These are phyloP conservation scores for Chaitophorus viminalis DNA, from an alignment of 2,888 invertebrate species.

Conservation along the genomic window DNA sequence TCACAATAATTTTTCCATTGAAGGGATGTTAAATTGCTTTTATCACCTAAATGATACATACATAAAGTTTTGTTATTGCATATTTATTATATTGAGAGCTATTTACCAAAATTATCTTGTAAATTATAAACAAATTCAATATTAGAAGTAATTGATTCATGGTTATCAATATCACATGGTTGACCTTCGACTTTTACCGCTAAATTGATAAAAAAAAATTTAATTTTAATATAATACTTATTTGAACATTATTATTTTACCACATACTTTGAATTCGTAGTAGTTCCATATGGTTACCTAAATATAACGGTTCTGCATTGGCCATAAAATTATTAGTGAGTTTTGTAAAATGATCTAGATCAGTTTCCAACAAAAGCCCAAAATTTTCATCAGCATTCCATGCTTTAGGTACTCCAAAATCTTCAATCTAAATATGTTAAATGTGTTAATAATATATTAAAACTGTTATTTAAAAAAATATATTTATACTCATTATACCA, in stretches of 20 bases:
- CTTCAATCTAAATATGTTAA: slow-evolving; percentile 74
- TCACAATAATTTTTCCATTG: slow-evolving; percentile 55
- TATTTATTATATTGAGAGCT: neutral
- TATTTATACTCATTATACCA: too few relatives aligned
- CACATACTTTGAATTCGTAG: slow-evolving; percentile 82
- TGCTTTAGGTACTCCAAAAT: slow-evolving; percentile 81
- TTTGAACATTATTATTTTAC: slow-evolving; percentile 39
- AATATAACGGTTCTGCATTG: slow-evolving; percentile 72
- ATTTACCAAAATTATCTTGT: slow-evolving; percentile 40
- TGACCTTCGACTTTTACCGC: slow-evolving; percentile 56
- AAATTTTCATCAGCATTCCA: slow-evolving; percentile 83
- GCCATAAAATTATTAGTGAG: slow-evolving; percentile 79
- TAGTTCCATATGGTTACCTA: slow-evolving; percentile 81
- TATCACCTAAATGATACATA: slow-evolving; percentile 9
- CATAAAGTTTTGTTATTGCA: neutral
- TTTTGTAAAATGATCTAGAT: slow-evolving; percentile 79
- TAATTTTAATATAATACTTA: neutral
- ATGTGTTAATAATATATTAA: neutral
- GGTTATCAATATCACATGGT: slow-evolving; percentile 47
- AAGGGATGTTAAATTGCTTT: slow-evolving; percentile 16
- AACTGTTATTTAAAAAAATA: too few relatives aligned
- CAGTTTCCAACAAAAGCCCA: slow-evolving; percentile 80
- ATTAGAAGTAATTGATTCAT: slow-evolving; percentile 51
- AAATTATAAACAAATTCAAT: slow-evolving; percentile 47
- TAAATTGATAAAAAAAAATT: slow-evolving; percentile 1